Base-by-base conservation (phyloP, 2,888 invertebrate genomes). In the Troilus luridus region DNA sequence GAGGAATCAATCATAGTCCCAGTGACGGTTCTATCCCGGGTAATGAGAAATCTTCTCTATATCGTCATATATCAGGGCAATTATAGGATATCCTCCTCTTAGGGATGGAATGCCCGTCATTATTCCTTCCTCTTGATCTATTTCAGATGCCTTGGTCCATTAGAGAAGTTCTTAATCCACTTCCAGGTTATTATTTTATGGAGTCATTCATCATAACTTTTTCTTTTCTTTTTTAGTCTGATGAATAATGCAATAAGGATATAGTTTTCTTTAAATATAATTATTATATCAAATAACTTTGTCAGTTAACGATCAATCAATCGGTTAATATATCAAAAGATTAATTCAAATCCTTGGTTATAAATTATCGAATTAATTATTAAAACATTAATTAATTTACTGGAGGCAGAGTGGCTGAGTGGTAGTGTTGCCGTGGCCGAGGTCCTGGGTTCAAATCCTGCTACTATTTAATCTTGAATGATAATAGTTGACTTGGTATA, bases 41-140 rank as follows among this genome's bases (percentile, higher is more conserved):
- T 77, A 77, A 77, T 77, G 72, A 77, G 72, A 17, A 77, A 77
- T 77, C 72, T 77, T 41, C 72, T 77, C 72, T 27, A 77, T 77
- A 77, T 77, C 72, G 72, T 41, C 72, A 77, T 77, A 77, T 77
- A 77, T 77, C 72, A 77, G 72, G 72, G 72, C 72, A 41, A 77
- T 77, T 77, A 77, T 77, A 17, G 72, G 72, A 27, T 77, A 27
- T 27, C 27, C 72, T 77, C 27, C 8, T 41, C 41, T 41, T 41
- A 41, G 14, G 72, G 72, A 41, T 77, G 72, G 27, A 77, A 77
- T 77, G 17, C 19, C 72, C 7, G 12, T 41, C 72, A 77, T 77
- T 77, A 77, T 77, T 27, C 72, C 72, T 6, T 17, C 27, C 27
- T 17, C 72, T 77, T 77, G 72, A 77, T 77, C 72, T 77, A 77